Conservation (phyloP, 2,797 vertebrate genomes). For the Syndactyla subalaris region DNA sequence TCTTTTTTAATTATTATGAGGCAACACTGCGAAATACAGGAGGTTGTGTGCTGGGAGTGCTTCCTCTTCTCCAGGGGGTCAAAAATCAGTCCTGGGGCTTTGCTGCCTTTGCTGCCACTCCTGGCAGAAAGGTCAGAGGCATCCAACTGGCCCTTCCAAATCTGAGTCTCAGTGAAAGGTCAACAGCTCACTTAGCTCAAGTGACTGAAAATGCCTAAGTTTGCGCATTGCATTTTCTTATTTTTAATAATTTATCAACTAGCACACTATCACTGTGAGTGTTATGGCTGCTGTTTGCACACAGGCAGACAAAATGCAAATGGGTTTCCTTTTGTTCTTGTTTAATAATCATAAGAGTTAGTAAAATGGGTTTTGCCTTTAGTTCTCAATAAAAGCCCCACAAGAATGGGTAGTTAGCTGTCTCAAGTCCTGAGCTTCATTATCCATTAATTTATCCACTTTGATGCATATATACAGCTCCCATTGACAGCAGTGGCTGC, state of each 20-base stretch:
- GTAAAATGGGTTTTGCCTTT: neutral
- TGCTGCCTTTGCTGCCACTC: neutral
- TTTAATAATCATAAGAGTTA: neutral
- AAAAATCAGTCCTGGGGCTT: neutral
- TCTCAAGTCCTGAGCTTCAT: neutral
- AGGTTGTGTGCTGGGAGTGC: neutral
- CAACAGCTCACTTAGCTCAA: neutral
- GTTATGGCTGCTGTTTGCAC: neutral
- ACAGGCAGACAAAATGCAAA: neutral
- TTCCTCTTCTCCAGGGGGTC: fast-evolving
- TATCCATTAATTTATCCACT: neutral
- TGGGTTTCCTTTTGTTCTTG: neutral
- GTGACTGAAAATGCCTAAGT: neutral
- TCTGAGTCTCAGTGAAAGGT: neutral
- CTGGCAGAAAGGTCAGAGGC: neutral
- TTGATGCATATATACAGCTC: neutral
- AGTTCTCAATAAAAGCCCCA: neutral
- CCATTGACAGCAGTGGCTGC: neutral
- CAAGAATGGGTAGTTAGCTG: neutral
- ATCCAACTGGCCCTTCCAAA: neutral
- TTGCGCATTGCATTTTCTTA: neutral
- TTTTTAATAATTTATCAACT: neutral
- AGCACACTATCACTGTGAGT: fast-evolving
- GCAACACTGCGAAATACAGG: neutral
- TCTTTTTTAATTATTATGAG: fast-evolving